Percentiles rank a stretch among this genome's conserved stretches.
phyloP scores from a whole-genome alignment of 2,113 vertebrate species.

The Conger conger region DNA sequence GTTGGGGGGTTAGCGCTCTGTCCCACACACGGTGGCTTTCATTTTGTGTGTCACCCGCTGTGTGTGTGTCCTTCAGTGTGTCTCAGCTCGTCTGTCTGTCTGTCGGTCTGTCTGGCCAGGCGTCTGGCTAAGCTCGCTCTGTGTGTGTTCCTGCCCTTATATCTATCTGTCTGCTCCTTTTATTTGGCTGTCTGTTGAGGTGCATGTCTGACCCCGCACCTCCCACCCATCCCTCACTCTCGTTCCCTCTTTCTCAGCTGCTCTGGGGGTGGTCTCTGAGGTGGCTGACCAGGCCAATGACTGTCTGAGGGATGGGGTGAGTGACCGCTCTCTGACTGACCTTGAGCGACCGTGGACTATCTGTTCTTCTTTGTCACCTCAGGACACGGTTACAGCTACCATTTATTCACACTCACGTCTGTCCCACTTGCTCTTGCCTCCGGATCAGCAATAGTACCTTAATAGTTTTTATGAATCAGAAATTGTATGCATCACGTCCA shows the following conservation, averaged over 20 bases:
- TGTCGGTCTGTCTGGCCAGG: background rate
- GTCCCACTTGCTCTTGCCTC: background rate
- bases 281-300: constrained; percentile 83
- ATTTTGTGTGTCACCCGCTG: background rate
- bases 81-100: background rate
- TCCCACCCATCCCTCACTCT: constrained; percentile 29
- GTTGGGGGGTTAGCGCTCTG: background rate
- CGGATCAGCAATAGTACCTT: no score
- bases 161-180: constrained; percentile 6
- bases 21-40: background rate
- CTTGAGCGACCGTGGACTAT: background rate
- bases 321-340: constrained; percentile 45
- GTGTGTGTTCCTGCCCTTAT: background rate
- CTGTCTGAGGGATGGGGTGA: constrained; percentile 86
- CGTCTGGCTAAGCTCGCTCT: background rate
- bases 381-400: background rate
- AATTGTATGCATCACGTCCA: no score
- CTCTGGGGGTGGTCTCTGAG: constrained; percentile 77
- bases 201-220: background rate
- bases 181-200: background rate
- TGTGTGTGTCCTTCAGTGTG: background rate
- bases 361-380: background rate
- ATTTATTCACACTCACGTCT: background rate
- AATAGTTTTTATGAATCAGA: no score
- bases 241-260: constrained; percentile 64